Evolutionary conservation across 1,140 invertebrate genomes (phyloP), one percentile per base, ranked within the genome.

Genomic region (Leucophenga varia): DNA sequence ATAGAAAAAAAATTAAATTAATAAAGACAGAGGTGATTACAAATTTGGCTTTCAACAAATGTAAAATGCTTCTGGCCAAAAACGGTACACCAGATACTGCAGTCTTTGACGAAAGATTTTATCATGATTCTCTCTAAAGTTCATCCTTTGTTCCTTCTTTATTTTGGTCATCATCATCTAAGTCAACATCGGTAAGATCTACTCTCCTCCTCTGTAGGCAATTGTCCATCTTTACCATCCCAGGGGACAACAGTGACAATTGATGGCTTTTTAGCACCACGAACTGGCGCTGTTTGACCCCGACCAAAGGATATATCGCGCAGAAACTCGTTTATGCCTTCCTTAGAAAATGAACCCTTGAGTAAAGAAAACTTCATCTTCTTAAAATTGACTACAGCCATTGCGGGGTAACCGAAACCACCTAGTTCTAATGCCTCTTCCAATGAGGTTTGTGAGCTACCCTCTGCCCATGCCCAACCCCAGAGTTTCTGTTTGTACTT

Each of bases 391-490:
- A 98, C 86, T 17, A 95, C 95, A 9, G 93, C 95, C 85, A 99
- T 88, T 9, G 96, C 95, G 32, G 93, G 90, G 74, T 93, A 91
- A 18, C 89, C 89, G 77, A 93, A 93, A 2, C 90, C 89, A 44
- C 97, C 97, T 47, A 99, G 90, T 60, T 95, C 96, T 17, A 99
- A 76, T 3, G 89, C 83, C 57, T 89, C 84, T 78, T 99, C 97
- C 7, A 99, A 64, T 2, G 86, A 82, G 1, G 79, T 72, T 77
- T 99, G 95, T 12, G 87, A 79, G 19, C 86, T 87, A 36, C 92
- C 95, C 77, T 98, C 95, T 2, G 89, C 74, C 97, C 97, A 98
- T 3, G 95, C 77, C 94, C 95, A 99, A 84, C 95, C 95, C 96
- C 96, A 99, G 77, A 87, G 84, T 68, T 97, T 95, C 76, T 90